Conservation (phyloP, 2,888 invertebrate genomes). For the Cephus rjabovi region DNA sequence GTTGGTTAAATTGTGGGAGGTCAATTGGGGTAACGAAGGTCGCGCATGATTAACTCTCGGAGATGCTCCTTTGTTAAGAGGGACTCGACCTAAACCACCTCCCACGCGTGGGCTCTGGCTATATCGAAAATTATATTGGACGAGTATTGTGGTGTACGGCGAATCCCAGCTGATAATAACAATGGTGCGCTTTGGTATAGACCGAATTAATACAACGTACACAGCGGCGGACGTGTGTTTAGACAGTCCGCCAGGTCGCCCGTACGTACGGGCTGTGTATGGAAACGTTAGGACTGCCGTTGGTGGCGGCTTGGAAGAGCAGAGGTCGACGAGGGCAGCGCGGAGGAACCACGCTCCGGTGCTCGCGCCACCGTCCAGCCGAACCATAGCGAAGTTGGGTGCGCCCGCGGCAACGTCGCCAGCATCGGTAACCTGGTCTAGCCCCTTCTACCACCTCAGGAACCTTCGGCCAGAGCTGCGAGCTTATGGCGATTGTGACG, state of each 20-base stretch:
- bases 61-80: neutral
- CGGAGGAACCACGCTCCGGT: conserved; percentile 65
- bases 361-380: conserved; percentile 47
- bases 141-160: neutral
- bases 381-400: conserved; percentile 22
- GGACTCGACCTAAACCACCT: neutral
- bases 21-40: neutral
- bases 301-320: conserved; percentile 15
- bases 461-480: neutral
- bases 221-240: neutral
- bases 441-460: neutral
- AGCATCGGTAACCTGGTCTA: neutral
- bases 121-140: neutral
- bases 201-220: no score
- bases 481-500: neutral
- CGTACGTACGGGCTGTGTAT: neutral
- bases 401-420: neutral
- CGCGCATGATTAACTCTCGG: neutral
- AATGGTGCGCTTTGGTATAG: neutral
- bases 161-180: neutral
- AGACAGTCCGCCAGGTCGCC: neutral
- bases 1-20: neutral
- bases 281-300: neutral
- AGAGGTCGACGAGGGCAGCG: conserved; percentile 56
- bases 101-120: neutral